These are phyloP conservation scores for Zaprionus tsacasi DNA, from an alignment of 1,140 invertebrate genomes.

Conservation along the genomic window DNA sequence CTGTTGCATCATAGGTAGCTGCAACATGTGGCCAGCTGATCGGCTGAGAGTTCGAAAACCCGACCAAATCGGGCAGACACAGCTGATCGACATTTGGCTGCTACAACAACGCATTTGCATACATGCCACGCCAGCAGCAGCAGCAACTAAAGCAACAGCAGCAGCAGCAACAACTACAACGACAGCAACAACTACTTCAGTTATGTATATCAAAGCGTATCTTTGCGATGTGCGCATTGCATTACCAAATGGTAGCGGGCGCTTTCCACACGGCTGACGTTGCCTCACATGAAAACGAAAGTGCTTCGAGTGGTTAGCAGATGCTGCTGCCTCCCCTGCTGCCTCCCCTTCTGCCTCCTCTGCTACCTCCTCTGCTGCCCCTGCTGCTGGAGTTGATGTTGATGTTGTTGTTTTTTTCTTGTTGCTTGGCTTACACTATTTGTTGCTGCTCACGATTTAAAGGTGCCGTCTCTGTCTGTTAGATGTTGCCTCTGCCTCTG, in stretches of 20 bases:
- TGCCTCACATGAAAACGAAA: slow-evolving; percentile 80
- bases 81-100: slow-evolving; percentile 76
- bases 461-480: slow-evolving; percentile 32
- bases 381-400: too few relatives aligned
- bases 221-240: slow-evolving; percentile 75
- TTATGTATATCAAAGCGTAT: slow-evolving; percentile 48
- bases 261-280: slow-evolving; percentile 71
- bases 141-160: slow-evolving; percentile 31
- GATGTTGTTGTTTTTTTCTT: slow-evolving; percentile 35
- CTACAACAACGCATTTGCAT: slow-evolving; percentile 55
- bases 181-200: slow-evolving; percentile 6
- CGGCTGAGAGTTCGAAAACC: slow-evolving; percentile 72
- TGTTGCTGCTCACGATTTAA: slow-evolving; percentile 62
- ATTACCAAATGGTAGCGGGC: slow-evolving; percentile 64
- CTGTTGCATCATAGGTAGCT: slow-evolving; percentile 60
- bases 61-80: slow-evolving; percentile 68
- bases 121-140: slow-evolving; percentile 45
- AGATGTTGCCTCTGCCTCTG: slow-evolving; percentile 21
- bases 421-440: slow-evolving; percentile 45
- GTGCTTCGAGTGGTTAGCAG: slow-evolving; percentile 74
- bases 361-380: slow-evolving; percentile 19
- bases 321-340: slow-evolving; percentile 41
- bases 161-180: not conserved
- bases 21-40: slow-evolving; percentile 55
- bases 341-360: slow-evolving; percentile 19